These are phyloP conservation scores for Drosophila melanica DNA, from an alignment of 1,140 invertebrate species.

Conservation along the genomic window DNA sequence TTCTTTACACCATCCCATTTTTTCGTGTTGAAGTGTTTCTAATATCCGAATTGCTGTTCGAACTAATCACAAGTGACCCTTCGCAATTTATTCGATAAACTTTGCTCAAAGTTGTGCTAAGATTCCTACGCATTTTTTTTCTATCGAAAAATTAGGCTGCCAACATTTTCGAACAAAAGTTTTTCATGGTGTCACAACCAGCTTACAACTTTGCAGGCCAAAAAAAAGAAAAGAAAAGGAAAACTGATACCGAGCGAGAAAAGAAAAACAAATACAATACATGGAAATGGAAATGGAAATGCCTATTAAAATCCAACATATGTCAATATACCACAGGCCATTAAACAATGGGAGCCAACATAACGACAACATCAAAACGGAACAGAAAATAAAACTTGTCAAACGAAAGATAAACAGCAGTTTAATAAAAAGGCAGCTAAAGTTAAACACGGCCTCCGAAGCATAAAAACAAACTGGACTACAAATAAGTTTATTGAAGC, in stretches of 20 bases:
- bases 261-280: slow-evolving; percentile 4
- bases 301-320: slow-evolving; percentile 69
- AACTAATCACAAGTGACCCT: neutral
- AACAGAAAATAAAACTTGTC: slow-evolving; percentile 27
- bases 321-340: slow-evolving; percentile 61
- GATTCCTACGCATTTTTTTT: neutral
- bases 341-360: slow-evolving; percentile 36
- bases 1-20: neutral
- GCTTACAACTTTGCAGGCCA: neutral
- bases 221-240: slow-evolving; percentile 16
- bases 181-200: slow-evolving; percentile 11
- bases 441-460: slow-evolving; percentile 51
- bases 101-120: slow-evolving; percentile 12
- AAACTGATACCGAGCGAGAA: slow-evolving; percentile 1
- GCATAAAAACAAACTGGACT: slow-evolving; percentile 63
- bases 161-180: neutral
- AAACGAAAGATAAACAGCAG: slow-evolving; percentile 62
- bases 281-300: slow-evolving; percentile 24
- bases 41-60: too few relatives aligned
- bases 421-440: slow-evolving; percentile 67
- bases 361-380: slow-evolving; percentile 36
- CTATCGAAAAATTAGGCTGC: neutral
- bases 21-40: neutral
- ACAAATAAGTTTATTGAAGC: neutral
- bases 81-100: neutral